These are phyloP conservation scores for Scaptomyza parva DNA, from an alignment of 2,888 invertebrate species.

Conservation along the genomic window DNA sequence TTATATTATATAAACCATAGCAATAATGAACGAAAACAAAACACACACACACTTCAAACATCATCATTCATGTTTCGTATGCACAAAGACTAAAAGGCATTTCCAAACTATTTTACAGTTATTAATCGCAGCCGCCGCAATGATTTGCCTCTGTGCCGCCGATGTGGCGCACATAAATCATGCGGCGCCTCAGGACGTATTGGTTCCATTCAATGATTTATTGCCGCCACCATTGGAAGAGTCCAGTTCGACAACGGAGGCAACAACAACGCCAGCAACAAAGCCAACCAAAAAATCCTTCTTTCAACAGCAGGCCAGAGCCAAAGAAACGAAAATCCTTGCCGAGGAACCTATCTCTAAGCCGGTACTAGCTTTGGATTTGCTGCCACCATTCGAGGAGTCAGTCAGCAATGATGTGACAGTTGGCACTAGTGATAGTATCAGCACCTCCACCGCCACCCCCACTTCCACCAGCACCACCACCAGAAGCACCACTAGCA, in stretches of 20 bases:
- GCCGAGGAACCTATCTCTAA: constrained; percentile 40
- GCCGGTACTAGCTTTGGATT: constrained; percentile 54
- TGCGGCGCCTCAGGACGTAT: constrained; percentile 55
- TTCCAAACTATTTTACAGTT: constrained; percentile 69
- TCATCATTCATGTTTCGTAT: constrained; percentile 46
- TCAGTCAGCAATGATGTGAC: constrained; percentile 25
- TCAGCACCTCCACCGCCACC: background rate
- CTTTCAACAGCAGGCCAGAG: constrained; percentile 51
- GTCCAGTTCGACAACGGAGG: constrained; percentile 19
- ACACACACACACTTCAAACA: constrained; percentile 21
- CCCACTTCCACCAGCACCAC: constrained; percentile 12
- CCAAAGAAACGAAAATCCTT: constrained; percentile 45
- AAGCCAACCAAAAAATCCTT: constrained; percentile 68
- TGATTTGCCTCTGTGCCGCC: constrained; percentile 64
- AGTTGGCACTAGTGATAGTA: background rate
- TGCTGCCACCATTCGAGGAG: constrained; percentile 65
- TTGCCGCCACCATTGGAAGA: constrained; percentile 75
- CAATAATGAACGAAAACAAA: background rate
- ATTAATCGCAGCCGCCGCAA: constrained; percentile 72
- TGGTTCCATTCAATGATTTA: constrained; percentile 81
- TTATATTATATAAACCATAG: constrained; percentile 45
- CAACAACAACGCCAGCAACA: constrained; percentile 29
- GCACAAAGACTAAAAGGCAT: constrained; percentile 27
- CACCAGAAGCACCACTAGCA: constrained; percentile 9
- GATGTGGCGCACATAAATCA: constrained; percentile 74